Evolutionary conservation across 2,113 vertebrate genomes (phyloP), one percentile per base, ranked within the genome.

Genomic region (Phyllostomus hastatus): DNA sequence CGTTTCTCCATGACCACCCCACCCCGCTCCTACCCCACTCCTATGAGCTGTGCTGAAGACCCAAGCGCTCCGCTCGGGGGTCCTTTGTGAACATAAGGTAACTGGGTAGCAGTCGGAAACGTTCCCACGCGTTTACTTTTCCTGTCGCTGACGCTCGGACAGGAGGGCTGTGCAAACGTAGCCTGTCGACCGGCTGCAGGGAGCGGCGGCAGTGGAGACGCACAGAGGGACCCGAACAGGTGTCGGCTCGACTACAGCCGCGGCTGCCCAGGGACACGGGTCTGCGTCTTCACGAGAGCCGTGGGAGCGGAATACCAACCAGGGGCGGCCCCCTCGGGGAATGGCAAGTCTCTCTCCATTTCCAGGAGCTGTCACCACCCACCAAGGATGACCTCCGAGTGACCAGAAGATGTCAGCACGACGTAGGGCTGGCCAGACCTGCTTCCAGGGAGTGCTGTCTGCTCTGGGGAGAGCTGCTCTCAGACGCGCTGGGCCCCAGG

Each of bases 341-440:
- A 54, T 50, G 10, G 86, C 0, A 0, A 15, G 5, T 22, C 61
- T 54, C 50, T 79, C 52, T 72, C 57, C 41, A 20, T 19, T 35
- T 16, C 20, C 6, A 92, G 41, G 0, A 16, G 7, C 28, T 41
- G 0, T 46, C 28, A 69, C 64, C n/a, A 43, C 5, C 3, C 24
- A 75, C 64, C n/a, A 35, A 7, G 1, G 3, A 11, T n/a, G 64
- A 73, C 69, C 72, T 54, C 4, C 11, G 19, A 35, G 19, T 69
- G 96, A 67, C 98, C 98, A 98, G 97, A 95, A 98, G 98, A 96
- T 98, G 98, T 97, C 98, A 98, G 96, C 97, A 33, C 97, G 72
- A 93, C 35, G 97, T 73, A 96, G 86, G 61, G 5, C 50, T 70
- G n/a, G 81, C 46, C 15, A 52, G 72, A 50, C 14, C 31, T 26